Evolutionary conservation across 2,797 vertebrate species (phyloP).

Genomic region (Sebastes elongatus): DNA sequence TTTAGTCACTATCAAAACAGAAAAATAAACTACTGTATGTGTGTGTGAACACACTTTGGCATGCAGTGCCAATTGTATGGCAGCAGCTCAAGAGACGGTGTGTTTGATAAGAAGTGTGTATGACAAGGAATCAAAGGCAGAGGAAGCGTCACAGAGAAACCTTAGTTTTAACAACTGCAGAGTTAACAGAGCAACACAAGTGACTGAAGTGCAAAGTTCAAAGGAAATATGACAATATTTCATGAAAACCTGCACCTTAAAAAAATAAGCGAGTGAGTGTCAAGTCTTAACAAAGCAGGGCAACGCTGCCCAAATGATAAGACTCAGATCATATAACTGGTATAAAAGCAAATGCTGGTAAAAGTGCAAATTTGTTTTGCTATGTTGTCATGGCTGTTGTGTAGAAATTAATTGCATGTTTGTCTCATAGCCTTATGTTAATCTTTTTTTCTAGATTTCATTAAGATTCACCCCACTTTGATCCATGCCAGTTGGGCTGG

Average conservation of each 20-base stretch:
- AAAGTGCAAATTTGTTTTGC: background rate
- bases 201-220: conserved; percentile 33
- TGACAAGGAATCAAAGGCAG: conserved; percentile 14
- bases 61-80: background rate
- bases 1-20: background rate
- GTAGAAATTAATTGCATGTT: background rate
- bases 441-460: background rate
- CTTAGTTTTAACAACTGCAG: conserved; percentile 22
- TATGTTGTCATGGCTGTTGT: background rate
- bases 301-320: background rate
- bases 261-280: conserved; percentile 13
- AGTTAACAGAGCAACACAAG: conserved; percentile 33
- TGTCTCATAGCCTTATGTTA: background rate
- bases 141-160: conserved; percentile 24
- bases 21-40: background rate
- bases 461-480: background rate
- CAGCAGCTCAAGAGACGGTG: background rate
- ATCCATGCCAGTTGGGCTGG: background rate
- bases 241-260: conserved; percentile 1
- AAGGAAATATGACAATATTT: conserved; percentile 32
- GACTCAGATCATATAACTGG: background rate
- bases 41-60: conserved; percentile 1
- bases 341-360: background rate
- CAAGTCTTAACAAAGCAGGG: background rate
- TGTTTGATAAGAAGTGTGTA: background rate